Percentiles rank a stretch among this genome's conserved stretches.
phyloP scores from a whole-genome alignment of 1,140 invertebrate genomes.

The Cydia amplana region DNA sequence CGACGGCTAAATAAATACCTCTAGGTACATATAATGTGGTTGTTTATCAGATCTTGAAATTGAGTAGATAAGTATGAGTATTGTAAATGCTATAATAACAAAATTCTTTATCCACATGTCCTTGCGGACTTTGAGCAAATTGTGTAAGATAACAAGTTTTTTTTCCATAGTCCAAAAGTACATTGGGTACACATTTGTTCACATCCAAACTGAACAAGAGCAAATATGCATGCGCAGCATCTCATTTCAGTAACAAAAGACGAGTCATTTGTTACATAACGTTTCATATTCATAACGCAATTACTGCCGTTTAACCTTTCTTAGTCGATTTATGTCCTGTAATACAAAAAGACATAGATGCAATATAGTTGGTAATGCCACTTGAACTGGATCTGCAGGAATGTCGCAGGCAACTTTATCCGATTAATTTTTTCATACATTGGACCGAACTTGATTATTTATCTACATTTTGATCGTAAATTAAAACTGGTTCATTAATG shows the following conservation, averaged over 20 bases:
- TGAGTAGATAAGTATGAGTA: too few relatives aligned
- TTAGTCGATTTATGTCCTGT: neutral
- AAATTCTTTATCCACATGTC: too few relatives aligned
- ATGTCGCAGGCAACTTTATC: slow-evolving; percentile 38
- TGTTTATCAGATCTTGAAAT: neutral
- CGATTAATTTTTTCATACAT: slow-evolving; percentile 52
- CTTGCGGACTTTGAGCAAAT: too few relatives aligned
- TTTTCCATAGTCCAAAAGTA: too few relatives aligned
- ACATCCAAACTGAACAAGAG: neutral
- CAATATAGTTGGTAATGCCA: slow-evolving; percentile 14
- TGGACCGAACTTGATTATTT: slow-evolving; percentile 53
- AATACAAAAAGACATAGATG: neutral
- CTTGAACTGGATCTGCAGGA: slow-evolving; percentile 36
- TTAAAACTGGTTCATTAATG: slow-evolving; percentile 70
- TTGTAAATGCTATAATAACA: too few relatives aligned
- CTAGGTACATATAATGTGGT: neutral
- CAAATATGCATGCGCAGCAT: neutral
- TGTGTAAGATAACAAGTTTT: too few relatives aligned
- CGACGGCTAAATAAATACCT: neutral
- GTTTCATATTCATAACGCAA: slow-evolving; percentile 26
- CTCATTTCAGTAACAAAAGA: neutral
- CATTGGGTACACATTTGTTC: too few relatives aligned
- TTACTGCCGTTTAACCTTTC: slow-evolving; percentile 29
- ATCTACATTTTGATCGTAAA: slow-evolving; percentile 61
- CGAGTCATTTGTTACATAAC: slow-evolving; percentile 23